A percentile compares a stretch with the other conserved stretches of the same genome.
These are phyloP conservation scores for Chrysomallon squamiferum DNA, from an alignment of 1,140 invertebrate species.

Conservation along the genomic window DNA sequence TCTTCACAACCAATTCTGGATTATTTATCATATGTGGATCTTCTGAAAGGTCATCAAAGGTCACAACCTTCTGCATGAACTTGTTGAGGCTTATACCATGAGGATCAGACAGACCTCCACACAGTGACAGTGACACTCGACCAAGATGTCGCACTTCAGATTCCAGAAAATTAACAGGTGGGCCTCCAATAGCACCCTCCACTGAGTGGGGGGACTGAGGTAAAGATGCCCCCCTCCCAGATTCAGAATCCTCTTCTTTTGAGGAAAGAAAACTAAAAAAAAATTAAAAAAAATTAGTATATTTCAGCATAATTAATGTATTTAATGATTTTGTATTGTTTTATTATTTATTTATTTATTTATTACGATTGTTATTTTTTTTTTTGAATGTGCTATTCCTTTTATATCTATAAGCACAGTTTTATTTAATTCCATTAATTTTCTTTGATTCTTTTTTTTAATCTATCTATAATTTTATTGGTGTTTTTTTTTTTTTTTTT, in stretches of 20 bases:
- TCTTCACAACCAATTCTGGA: constrained; percentile 85
- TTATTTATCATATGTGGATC: constrained; percentile 79
- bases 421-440: too few species aligned
- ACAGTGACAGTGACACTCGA: constrained; percentile 73
- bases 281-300: too few species aligned
- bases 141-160: constrained; percentile 62
- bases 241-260: constrained; percentile 90
- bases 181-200: constrained; percentile 72
- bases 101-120: constrained; percentile 73
- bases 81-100: constrained; percentile 67
- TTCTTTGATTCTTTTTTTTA: too few species aligned
- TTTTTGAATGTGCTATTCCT: too few species aligned
- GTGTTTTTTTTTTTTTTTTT: too few species aligned
- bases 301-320: too few species aligned
- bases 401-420: too few species aligned
- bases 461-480: too few species aligned
- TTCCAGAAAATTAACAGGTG: constrained; percentile 41
- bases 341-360: too few species aligned
- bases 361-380: too few species aligned
- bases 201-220: constrained; percentile 91
- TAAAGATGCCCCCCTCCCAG: constrained; percentile 90
- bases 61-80: constrained; percentile 79
- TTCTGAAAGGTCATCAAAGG: constrained; percentile 82
- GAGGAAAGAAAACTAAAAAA: too few species aligned
- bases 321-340: too few species aligned